Conservation (phyloP, 2,888 invertebrate genomes). For the Nemurella pictetii region DNA sequence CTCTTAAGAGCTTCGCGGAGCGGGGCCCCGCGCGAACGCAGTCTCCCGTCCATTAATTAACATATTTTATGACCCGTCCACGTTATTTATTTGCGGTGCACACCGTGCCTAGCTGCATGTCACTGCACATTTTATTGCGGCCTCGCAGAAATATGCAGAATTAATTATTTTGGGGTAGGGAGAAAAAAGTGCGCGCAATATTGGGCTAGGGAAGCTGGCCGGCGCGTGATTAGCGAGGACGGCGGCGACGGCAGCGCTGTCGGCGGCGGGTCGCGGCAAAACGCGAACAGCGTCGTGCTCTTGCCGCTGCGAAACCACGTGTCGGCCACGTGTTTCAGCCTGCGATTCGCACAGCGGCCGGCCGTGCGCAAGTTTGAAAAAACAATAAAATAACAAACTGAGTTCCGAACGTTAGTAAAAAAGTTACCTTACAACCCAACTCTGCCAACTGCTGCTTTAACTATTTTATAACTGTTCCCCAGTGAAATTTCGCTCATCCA, state of each 20-base stretch:
- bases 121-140: neutral
- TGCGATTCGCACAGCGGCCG: no score
- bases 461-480: no score
- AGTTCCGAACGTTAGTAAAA: no score
- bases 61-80: neutral
- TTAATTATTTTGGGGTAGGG: neutral
- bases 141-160: neutral
- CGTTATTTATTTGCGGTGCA: neutral
- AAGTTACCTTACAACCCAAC: no score
- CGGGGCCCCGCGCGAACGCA: neutral
- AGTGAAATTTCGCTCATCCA: no score
- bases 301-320: neutral
- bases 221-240: neutral
- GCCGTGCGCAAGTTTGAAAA: no score
- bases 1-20: neutral
- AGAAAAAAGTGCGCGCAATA: neutral
- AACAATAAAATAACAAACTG: no score
- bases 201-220: neutral
- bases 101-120: neutral
- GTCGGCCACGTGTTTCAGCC: neutral
- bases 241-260: neutral
- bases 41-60: neutral
- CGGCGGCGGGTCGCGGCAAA: neutral
- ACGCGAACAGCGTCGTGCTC: neutral
- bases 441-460: no score